Evolutionary conservation across 1,140 invertebrate species (phyloP), one percentile per base, ranked within the genome.

Genomic region (Monomorium pharaonis): DNA sequence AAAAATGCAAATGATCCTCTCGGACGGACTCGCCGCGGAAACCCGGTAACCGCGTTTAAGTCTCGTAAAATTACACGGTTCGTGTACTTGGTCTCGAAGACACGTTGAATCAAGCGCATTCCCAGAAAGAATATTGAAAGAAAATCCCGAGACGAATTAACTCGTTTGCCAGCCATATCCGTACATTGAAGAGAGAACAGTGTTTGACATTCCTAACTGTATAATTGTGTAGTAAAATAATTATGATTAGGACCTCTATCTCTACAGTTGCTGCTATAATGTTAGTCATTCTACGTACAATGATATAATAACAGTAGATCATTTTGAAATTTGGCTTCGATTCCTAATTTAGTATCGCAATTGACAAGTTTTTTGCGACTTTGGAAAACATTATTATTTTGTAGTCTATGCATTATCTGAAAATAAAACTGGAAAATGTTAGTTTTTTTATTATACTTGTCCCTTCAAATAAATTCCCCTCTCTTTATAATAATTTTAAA

Each of bases 31-130:
- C 44, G 44, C 6, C 60, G 76, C 44, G 62, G 33, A 80, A 80
- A 80, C 76, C 76, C 62, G 63, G 62, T 80, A 80, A 80, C 76
- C 76, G 76, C 76, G 62, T 80, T 80, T 80, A 42, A 80, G 33
- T 21, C 47, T 80, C 76, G 62, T 42, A 51, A 80, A 80, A 80
- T 80, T 80, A 80, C 44, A 80, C 21, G 76, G 76, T 80, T 33
- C 76, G 18, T 33, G 16, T 67, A 80, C 49, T 16, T 24, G 76
- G 30, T 54, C 33, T 80, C 47, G 60, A 51, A 21, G n/a, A n/a
- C n/a, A 51, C n/a, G 18, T 67, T 80, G 62, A 69, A 80, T 80
- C 62, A 80, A 67, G 62, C 16, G 44, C 9, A 42, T 78, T 65
- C 60, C 7, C 18, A 14, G 24, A 56, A 37, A 27, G 21, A 37